phyloP scores from a whole-genome alignment of 2,797 vertebrate genomes.

The Echeneis naucrates region DNA sequence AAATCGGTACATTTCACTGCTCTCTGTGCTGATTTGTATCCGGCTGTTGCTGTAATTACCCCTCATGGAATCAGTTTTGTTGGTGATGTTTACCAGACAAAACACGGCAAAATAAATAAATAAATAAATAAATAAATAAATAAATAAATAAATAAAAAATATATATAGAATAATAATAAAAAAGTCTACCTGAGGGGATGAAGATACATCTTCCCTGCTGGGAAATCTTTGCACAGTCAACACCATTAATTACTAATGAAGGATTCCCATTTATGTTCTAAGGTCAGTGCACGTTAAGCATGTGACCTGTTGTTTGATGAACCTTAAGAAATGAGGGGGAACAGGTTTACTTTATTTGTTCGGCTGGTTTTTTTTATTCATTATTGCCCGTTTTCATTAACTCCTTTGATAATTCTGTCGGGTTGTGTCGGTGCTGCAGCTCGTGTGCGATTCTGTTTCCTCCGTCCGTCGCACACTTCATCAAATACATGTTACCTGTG shows the following conservation, averaged over 20 bases:
- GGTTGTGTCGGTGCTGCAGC: constrained; percentile 11
- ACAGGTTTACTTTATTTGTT: constrained; percentile 8
- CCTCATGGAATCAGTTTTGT: constrained; percentile 62
- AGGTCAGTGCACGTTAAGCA: constrained; percentile 31
- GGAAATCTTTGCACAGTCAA: constrained; percentile 71
- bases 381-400: not conserved
- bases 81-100: constrained; percentile 66
- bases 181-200: constrained; percentile 56
- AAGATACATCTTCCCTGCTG: constrained; percentile 52
- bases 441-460: constrained; percentile 26
- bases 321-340: constrained; percentile 27
- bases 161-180: no score
- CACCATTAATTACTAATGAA: constrained; percentile 67
- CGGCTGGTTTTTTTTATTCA: constrained; percentile 37
- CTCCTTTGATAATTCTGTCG: constrained; percentile 35
- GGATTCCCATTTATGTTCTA: constrained; percentile 25
- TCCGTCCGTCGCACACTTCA: constrained; percentile 23
- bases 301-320: constrained; percentile 39
- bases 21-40: constrained; percentile 53
- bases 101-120: constrained; percentile 19
- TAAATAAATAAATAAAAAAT: no score
- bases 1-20: constrained; percentile 50
- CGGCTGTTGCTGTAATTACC: constrained; percentile 62
- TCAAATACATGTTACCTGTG: constrained; percentile 42
- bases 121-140: no score